Conservation (phyloP, 2,888 invertebrate genomes). For the Lingula anatina region DNA sequence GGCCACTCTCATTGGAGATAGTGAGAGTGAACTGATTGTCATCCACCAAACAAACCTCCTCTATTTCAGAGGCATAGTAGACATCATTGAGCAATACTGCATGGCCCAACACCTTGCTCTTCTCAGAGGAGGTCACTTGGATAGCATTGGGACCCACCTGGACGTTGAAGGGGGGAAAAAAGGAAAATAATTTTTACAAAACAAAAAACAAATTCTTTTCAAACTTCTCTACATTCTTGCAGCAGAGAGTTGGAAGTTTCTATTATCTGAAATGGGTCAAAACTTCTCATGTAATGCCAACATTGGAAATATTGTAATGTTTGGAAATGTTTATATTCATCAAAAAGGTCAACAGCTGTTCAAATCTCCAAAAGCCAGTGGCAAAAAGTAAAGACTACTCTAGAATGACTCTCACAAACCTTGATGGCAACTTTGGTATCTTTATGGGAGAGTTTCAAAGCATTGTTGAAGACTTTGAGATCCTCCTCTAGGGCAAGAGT, state of each 20-base stretch:
- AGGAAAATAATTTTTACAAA: too few species aligned
- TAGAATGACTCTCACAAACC: constrained; percentile 56
- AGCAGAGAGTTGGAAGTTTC: too few species aligned
- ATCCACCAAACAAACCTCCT: constrained; percentile 77
- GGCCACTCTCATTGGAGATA: constrained; percentile 91
- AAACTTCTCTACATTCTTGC: too few species aligned
- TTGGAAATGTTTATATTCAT: not conserved
- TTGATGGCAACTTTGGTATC: constrained; percentile 97
- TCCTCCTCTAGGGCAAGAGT: constrained; percentile 93
- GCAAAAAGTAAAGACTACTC: too few species aligned
- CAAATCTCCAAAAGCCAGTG: constrained; percentile 57
- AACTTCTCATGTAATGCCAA: too few species aligned
- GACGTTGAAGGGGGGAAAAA: too few species aligned
- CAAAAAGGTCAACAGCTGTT: too few species aligned
- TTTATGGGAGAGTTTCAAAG: constrained; percentile 90
- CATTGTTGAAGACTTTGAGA: constrained; percentile 77
- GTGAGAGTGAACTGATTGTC: constrained; percentile 97
- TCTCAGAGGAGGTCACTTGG: constrained; percentile 93
- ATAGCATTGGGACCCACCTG: constrained; percentile 90
- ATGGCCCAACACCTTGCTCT: constrained; percentile 89
- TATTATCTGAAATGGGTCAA: too few species aligned
- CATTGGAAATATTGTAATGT: too few species aligned
- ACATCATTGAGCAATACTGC: constrained; percentile 92
- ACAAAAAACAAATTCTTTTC: too few species aligned
- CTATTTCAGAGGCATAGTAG: constrained; percentile 96